Evolutionary conservation across 2,888 invertebrate species (phyloP).

Genomic region (Metacarcinus magister): DNA sequence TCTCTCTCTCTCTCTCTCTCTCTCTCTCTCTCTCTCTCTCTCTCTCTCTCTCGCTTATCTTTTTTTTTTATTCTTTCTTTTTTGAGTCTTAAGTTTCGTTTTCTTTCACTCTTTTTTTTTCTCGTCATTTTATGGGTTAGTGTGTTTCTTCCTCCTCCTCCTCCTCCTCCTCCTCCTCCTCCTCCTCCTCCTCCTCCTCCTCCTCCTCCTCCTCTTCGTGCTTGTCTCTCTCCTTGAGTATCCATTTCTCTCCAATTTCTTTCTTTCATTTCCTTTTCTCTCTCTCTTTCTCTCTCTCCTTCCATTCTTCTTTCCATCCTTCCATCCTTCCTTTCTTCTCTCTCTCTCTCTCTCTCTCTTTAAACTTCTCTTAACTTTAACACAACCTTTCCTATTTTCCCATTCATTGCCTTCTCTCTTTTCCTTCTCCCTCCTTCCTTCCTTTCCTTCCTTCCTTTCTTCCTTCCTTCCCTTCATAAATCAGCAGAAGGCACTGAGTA

Average conservation of each 20-base stretch:
- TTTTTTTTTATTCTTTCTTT: not conserved
- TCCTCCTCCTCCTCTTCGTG: not conserved
- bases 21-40: slow-evolving; percentile 39
- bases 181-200: not conserved
- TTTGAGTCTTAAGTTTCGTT: not conserved
- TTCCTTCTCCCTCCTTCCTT: no score
- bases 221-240: not conserved
- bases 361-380: no score
- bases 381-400: no score
- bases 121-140: not conserved
- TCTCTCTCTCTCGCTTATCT: not conserved
- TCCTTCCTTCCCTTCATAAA: no score
- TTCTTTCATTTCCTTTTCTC: not conserved
- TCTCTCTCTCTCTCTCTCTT: no score
- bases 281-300: no score
- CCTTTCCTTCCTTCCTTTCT: no score
- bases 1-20: slow-evolving; percentile 53
- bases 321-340: no score
- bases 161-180: not conserved
- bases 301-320: no score
- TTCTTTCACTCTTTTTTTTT: not conserved
- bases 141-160: not conserved
- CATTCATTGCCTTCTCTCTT: no score
- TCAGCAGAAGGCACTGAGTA: not conserved
- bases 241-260: not conserved